Evolutionary conservation across 2,888 invertebrate species (phyloP), one percentile per base, ranked within the genome.

Genomic region (Eupithecia pulchellata): DNA sequence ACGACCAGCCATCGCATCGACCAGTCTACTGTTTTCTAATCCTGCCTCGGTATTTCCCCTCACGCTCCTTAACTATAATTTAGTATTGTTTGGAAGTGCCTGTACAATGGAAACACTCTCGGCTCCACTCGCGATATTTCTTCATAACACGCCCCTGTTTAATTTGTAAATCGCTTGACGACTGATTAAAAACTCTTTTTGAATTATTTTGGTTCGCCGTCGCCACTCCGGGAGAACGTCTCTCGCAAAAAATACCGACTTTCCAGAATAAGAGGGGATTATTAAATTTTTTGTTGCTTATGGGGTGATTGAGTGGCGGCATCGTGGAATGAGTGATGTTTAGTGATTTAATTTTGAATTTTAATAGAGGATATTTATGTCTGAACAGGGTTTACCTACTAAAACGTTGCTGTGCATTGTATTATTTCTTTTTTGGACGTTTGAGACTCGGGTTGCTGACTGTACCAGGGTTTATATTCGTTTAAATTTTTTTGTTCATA

Each of bases 81-180:
- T 25, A 27, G 11, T 14, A 55, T 25, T 55, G 17, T n/a, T 13
- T 13, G 0, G 30, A 32, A 58, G 17, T 52, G 29, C 34, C 52
- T 27, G 34, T 52, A 17, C 39, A 87, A 82, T 87, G 93, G 89
- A 88, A 79, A 87, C 88, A 70, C 66, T 17, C 79, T 32, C 72
- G 42, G 52, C 69, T 74, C 81, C 81, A 82, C 83, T 81, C 82
- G 86, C 89, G 81, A 91, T 93, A 91, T 93, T 93, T 93, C 92
- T 92, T 93, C 89, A 93, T 93, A 93, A 93, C 91, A 88, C 89
- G 90, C 86, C 90, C 88, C 91, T 91, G 93, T 92, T 94, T 93
- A 93, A 94, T 94, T 93, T 93, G 92, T 92, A 92, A 94, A 93
- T 92, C 92, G 92, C 91, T 91, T 92, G 91, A 93, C 91, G 90